Evolutionary conservation across 1,140 invertebrate species (phyloP).

Genomic region (Polyergus mexicanus): DNA sequence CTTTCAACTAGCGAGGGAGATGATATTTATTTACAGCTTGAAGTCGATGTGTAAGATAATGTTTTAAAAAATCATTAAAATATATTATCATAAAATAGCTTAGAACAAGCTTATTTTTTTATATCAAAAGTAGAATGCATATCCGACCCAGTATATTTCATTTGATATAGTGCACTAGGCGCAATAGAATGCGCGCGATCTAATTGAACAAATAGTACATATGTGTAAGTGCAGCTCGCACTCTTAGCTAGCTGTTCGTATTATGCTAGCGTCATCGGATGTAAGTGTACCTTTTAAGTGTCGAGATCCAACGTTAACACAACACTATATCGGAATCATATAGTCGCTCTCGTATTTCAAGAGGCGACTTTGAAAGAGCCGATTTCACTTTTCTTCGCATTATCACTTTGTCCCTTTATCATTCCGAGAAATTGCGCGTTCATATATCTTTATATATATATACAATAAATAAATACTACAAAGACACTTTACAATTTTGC

Average conservation of each 20-base stretch:
- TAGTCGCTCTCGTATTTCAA: slow-evolving; percentile 70
- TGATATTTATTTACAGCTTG: not conserved
- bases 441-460: not conserved
- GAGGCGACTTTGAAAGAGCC: slow-evolving; percentile 59
- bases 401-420: slow-evolving; percentile 38
- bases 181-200: slow-evolving; percentile 57
- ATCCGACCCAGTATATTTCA: not conserved
- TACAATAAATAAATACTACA: not conserved
- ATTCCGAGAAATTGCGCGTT: not conserved
- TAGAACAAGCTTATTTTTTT: not conserved
- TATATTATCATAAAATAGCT: not conserved
- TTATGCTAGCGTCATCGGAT: slow-evolving; percentile 77
- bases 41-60: not conserved
- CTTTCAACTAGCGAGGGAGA: no score
- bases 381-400: slow-evolving; percentile 68
- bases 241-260: slow-evolving; percentile 66
- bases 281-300: slow-evolving; percentile 75
- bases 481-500: not conserved
- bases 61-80: not conserved
- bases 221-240: slow-evolving; percentile 66
- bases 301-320: slow-evolving; percentile 71
- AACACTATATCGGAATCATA: slow-evolving; percentile 55
- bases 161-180: not conserved
- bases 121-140: not conserved
- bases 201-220: slow-evolving; percentile 74